phyloP scores from a whole-genome alignment of 1,140 invertebrate genomes.

The Leptinotarsa lineolata region DNA sequence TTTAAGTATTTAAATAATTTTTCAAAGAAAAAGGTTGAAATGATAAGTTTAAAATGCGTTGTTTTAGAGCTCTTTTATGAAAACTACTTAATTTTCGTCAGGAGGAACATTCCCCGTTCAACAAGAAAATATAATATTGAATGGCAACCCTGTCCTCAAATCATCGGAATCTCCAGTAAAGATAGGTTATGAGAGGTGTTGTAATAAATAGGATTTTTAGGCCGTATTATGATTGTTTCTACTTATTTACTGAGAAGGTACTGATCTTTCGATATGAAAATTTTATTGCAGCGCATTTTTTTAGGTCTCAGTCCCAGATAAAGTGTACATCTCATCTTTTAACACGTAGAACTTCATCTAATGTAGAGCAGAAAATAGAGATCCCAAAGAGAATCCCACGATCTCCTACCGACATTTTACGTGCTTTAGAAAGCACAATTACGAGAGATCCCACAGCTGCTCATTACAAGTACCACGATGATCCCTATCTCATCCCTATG shows the following conservation, averaged over 20 bases:
- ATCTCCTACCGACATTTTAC: constrained; percentile 79
- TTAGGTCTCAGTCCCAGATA: background rate
- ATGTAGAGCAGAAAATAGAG: constrained; percentile 53
- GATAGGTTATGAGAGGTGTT: no score
- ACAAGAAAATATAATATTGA: no score
- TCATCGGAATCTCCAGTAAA: no score
- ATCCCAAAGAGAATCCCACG: constrained; percentile 74
- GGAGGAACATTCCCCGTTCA: no score
- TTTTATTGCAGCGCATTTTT: background rate
- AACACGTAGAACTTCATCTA: constrained; percentile 14
- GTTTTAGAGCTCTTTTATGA: no score
- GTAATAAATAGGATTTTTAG: no score
- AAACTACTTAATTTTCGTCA: no score
- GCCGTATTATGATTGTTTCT: background rate
- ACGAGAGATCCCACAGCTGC: constrained; percentile 76
- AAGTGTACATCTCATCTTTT: background rate
- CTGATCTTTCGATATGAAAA: background rate
- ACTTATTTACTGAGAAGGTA: background rate
- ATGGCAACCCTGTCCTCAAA: no score
- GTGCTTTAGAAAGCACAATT: constrained; percentile 77
- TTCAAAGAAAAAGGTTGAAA: no score
- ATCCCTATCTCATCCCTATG: constrained; percentile 83
- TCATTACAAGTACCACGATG: constrained; percentile 88
- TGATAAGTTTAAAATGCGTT: no score
- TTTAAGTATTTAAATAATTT: no score